Evolutionary conservation across 1,140 invertebrate genomes (phyloP).

Genomic region (Callitettix versicolor): DNA sequence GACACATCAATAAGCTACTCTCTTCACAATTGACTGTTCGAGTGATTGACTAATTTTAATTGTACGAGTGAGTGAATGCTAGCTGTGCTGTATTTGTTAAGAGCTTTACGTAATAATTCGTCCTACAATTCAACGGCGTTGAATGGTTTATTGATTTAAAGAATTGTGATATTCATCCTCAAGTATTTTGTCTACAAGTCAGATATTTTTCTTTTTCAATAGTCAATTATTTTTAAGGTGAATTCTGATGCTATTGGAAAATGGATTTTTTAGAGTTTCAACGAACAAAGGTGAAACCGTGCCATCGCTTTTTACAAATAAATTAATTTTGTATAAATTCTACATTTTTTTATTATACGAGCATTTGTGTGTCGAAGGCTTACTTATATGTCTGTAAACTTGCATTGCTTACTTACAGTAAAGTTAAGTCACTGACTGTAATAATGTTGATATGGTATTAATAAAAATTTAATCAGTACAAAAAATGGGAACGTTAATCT

Average conservation of each 20-base stretch:
- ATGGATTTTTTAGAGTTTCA: too few species aligned
- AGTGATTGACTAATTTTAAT: too few species aligned
- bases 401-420: neutral
- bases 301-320: slow-evolving; percentile 12
- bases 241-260: too few species aligned
- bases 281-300: slow-evolving; percentile 5
- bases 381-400: slow-evolving; percentile 12
- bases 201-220: neutral
- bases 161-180: slow-evolving; percentile 7
- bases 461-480: slow-evolving; percentile 7
- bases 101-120: neutral
- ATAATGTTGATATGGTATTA: slow-evolving; percentile 8
- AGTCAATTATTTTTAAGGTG: slow-evolving; percentile 6
- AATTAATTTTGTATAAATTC: slow-evolving; percentile 14
- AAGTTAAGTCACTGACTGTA: neutral
- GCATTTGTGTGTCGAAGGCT: neutral
- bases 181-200: slow-evolving; percentile 6
- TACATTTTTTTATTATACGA: slow-evolving; percentile 11
- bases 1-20: too few species aligned
- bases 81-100: too few species aligned
- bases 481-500: neutral
- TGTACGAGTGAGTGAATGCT: too few species aligned
- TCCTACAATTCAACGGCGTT: slow-evolving; percentile 5
- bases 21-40: too few species aligned
- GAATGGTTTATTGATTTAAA: slow-evolving; percentile 1